Percentiles rank a stretch among this genome's conserved stretches.
Conservation (phyloP, 2,113 vertebrate genomes). For the Castor canadensis region DNA sequence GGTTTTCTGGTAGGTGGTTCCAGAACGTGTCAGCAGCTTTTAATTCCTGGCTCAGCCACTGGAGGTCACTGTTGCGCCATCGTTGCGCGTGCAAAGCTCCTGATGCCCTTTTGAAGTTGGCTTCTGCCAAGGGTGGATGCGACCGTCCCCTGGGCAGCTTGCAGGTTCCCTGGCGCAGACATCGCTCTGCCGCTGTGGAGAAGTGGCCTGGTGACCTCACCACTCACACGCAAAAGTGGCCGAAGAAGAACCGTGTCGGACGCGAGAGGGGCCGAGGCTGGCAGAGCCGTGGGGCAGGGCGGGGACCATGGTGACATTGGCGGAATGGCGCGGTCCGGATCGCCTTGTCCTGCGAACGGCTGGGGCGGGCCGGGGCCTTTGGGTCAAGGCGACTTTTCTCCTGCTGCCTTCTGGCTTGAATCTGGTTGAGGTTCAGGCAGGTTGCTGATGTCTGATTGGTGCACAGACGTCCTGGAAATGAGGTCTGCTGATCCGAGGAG, state of each 20-base stretch:
- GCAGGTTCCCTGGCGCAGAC: constrained; percentile 15
- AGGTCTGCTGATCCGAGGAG: not conserved
- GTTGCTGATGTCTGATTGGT: not conserved
- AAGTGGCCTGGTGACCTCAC: constrained; percentile 39
- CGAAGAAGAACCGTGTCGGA: not conserved
- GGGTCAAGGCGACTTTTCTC: constrained; percentile 47
- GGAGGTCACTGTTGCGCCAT: constrained; percentile 83
- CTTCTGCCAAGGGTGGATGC: not conserved
- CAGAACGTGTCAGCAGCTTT: not conserved
- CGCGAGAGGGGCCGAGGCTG: not conserved
- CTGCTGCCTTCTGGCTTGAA: constrained; percentile 49
- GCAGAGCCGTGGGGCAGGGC: fast-evolving
- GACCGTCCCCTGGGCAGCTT: not conserved
- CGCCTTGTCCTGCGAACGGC: not conserved
- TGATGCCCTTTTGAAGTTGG: constrained; percentile 61
- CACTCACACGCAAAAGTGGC: no score
- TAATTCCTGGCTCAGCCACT: constrained; percentile 55
- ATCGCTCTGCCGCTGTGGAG: not conserved
- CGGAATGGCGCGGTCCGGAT: not conserved
- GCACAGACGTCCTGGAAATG: not conserved
- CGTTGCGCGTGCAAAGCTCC: not conserved
- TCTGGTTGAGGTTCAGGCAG: constrained; percentile 62
- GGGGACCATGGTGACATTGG: fast-evolving
- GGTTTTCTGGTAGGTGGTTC: not conserved
- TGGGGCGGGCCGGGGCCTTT: not conserved